phyloP scores from a whole-genome alignment of 2,888 invertebrate species.

The Herminia tarsipennalis region DNA sequence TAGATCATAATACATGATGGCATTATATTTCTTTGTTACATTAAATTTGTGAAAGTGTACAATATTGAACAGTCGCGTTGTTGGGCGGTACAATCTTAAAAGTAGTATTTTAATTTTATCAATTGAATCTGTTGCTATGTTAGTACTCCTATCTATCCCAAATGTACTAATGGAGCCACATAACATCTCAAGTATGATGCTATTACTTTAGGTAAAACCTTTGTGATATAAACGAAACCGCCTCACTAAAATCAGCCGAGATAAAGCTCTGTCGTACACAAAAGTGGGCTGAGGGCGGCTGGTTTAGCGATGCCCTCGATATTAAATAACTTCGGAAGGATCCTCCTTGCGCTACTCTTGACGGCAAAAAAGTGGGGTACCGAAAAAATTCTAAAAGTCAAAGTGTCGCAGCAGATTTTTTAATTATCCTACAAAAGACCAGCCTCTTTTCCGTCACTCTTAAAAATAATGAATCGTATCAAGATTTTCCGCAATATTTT shows the following conservation, averaged over 20 bases:
- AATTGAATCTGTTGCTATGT: no score
- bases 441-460: neutral
- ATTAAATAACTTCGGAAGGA: constrained; percentile 41
- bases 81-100: no score
- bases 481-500: neutral
- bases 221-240: neutral
- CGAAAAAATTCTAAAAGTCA: constrained; percentile 9
- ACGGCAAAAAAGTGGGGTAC: constrained; percentile 1
- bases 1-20: no score
- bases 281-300: no score
- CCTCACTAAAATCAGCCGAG: constrained; percentile 1
- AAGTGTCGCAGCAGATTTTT: constrained; percentile 16
- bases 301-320: constrained; percentile 22
- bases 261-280: constrained; percentile 10
- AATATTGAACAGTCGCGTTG: no score
- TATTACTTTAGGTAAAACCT: constrained; percentile 3
- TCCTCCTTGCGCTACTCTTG: constrained; percentile 9
- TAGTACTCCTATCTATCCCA: no score
- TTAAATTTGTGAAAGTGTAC: no score
- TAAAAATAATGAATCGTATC: no score
- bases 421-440: constrained; percentile 6
- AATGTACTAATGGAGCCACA: no score
- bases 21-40: no score
- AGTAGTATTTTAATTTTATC: no score
- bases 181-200: no score